Evolutionary conservation across 2,797 vertebrate genomes (phyloP), one percentile per base, ranked within the genome.

Genomic region (Neopelma chrysocephalum): DNA sequence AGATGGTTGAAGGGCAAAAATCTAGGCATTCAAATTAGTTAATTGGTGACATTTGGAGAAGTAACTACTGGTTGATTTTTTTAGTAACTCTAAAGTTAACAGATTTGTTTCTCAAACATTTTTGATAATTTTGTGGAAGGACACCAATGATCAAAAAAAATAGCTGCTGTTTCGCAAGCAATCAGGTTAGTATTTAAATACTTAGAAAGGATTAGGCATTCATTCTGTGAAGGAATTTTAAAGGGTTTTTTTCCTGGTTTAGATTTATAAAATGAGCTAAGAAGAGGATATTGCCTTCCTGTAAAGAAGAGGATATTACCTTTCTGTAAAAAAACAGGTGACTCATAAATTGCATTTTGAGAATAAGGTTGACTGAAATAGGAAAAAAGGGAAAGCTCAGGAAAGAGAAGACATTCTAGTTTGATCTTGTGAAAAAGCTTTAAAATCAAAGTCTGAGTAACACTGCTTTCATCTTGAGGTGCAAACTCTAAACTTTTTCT

Each of bases 1-100:
- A 96, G 91, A 94, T 78, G 81, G 92, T 27, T 94, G 65, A 82
- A 72, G 42, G 60, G n/a, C 62, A 94, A 92, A 94, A 94, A 65
- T 82, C 65, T 57, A 81, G 31, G 57, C 26, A 54, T 80, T 85
- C 62, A 80, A 71, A 54, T 29, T 32, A 89, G 50, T 61, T 87
- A 95, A 70, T 82, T 82, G 38, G 69, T 85, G 64, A 80, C 86
- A 89, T 89, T 85, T 90, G 40, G 60, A 71, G 73, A 89, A 77
- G 16, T 73, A 87, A 79, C 47, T 77, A n/a, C 27, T 4, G 4
- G 3, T 15, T 61, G 57, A 81, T 81, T 86, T 93, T 94, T 69
- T 95, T 12, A 91, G 48, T 81, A 83, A 66, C 56, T 84, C 48
- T 50, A 42, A 72, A 89, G 12, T 61, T 73, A 89, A 51, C 17